phyloP scores from a whole-genome alignment of 2,797 vertebrate species.

The Pseudochaenichthys georgianus region DNA sequence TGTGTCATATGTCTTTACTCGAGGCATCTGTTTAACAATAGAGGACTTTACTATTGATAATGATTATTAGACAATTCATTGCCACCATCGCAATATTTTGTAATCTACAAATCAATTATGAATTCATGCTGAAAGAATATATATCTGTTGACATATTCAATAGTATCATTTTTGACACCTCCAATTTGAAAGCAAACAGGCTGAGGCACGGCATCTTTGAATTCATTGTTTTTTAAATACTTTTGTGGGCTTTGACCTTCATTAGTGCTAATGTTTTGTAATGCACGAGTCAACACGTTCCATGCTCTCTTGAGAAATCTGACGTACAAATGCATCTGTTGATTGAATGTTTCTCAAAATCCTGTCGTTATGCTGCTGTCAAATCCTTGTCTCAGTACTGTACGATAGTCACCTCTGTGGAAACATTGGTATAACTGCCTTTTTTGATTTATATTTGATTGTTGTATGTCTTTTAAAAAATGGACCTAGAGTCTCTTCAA shows the following conservation, averaged over 20 bases:
- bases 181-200: background rate
- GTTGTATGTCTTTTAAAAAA: too few relatives aligned
- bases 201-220: background rate
- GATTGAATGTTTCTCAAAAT: too few relatives aligned
- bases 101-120: background rate
- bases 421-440: too few relatives aligned
- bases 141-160: background rate
- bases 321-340: too few relatives aligned
- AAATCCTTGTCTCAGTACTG: too few relatives aligned
- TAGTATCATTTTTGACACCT: background rate
- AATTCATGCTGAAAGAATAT: background rate
- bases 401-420: too few relatives aligned
- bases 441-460: too few relatives aligned
- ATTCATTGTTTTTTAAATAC: background rate
- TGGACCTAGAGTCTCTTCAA: too few relatives aligned
- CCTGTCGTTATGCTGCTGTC: too few relatives aligned
- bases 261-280: too few relatives aligned
- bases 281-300: too few relatives aligned
- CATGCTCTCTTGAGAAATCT: too few relatives aligned
- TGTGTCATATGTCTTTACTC: background rate
- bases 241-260: background rate
- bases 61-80: background rate
- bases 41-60: background rate
- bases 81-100: background rate
- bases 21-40: conserved; percentile 16